phyloP scores from a whole-genome alignment of 2,888 invertebrate genomes.

The Sthenelais limicola region DNA sequence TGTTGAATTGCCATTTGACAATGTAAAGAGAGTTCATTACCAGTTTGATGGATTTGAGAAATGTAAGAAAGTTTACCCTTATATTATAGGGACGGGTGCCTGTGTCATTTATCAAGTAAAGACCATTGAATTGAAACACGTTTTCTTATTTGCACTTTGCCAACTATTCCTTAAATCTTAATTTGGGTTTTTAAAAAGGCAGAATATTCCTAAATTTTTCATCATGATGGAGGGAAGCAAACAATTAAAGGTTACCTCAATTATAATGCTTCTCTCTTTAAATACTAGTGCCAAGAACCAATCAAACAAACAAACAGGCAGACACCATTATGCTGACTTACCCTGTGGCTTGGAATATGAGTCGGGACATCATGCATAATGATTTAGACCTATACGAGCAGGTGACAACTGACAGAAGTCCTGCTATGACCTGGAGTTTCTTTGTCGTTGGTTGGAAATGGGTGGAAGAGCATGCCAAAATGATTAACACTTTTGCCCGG shows the following conservation, averaged over 20 bases:
- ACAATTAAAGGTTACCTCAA: no score
- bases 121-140: no score
- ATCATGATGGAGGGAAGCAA: no score
- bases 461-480: conserved; percentile 48
- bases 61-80: conserved; percentile 36
- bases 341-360: conserved; percentile 56
- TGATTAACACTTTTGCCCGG: conserved; percentile 49
- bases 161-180: no score
- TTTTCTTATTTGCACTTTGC: no score
- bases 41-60: conserved; percentile 51
- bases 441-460: conserved; percentile 55
- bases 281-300: conserved; percentile 38
- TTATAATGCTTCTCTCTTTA: no score
- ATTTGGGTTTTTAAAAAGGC: no score
- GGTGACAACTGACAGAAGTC: conserved; percentile 41
- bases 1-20: conserved; percentile 53
- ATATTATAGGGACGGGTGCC: neutral
- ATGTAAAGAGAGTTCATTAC: conserved; percentile 51
- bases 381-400: conserved; percentile 54
- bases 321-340: conserved; percentile 55
- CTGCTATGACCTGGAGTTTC: conserved; percentile 55
- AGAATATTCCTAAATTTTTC: no score
- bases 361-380: conserved; percentile 52
- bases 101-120: neutral
- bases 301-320: conserved; percentile 53